These are phyloP conservation scores for Apoda limacodes DNA, from an alignment of 2,888 invertebrate species.

Conservation along the genomic window DNA sequence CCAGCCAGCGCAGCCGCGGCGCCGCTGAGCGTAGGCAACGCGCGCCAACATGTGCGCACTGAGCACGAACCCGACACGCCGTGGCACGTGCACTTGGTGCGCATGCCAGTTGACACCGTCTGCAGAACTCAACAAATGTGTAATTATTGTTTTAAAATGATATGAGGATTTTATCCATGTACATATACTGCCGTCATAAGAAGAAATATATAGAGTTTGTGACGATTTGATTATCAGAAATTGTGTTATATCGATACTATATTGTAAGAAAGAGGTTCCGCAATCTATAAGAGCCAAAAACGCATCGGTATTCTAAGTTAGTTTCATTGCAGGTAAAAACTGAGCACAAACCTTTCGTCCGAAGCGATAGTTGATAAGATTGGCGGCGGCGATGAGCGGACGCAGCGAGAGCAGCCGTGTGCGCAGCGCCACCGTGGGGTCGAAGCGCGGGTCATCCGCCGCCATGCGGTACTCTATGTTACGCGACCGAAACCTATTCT, in stretches of 20 bases:
- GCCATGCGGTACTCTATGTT: conserved; percentile 64
- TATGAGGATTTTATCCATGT: too few relatives aligned
- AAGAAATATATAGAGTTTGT: too few relatives aligned
- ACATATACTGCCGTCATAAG: too few relatives aligned
- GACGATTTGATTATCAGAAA: too few relatives aligned
- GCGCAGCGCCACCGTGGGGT: conserved; percentile 57
- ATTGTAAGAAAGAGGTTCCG: background rate
- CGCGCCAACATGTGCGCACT: conserved; percentile 85
- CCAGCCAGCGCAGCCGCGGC: conserved; percentile 67
- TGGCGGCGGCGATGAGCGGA: conserved; percentile 75
- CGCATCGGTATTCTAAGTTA: background rate
- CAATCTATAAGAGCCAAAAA: background rate
- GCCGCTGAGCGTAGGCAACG: conserved; percentile 73
- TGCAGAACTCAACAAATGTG: conserved; percentile 34
- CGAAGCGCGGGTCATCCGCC: conserved; percentile 63
- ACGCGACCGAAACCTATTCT: conserved; percentile 44
- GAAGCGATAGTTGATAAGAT: conserved; percentile 82
- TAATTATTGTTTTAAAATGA: too few relatives aligned
- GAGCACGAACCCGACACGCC: conserved; percentile 88
- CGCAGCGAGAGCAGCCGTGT: conserved; percentile 58
- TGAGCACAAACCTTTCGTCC: conserved; percentile 75
- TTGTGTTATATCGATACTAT: too few relatives aligned
- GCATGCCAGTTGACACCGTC: conserved; percentile 71
- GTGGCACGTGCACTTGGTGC: conserved; percentile 83
- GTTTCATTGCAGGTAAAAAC: conserved; percentile 3